These are phyloP conservation scores for Gopherus flavomarginatus DNA, from an alignment of 2,113 vertebrate genomes.

Conservation along the genomic window DNA sequence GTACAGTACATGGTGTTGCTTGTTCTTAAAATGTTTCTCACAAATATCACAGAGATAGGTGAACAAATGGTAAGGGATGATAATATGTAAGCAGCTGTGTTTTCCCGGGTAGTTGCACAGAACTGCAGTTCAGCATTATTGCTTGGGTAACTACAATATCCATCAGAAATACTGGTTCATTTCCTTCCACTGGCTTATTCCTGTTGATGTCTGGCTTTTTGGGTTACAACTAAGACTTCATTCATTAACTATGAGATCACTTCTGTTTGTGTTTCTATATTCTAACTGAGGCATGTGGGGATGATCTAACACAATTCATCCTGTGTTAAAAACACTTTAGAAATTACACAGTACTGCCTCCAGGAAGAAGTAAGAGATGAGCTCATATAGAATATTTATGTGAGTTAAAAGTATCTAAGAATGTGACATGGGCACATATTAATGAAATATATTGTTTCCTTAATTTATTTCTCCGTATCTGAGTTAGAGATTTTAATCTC, in stretches of 20 bases:
- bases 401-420: conserved; percentile 53
- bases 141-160: background rate
- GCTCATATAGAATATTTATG: conserved; percentile 56
- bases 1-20: background rate
- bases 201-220: conserved; percentile 40
- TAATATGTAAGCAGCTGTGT: background rate
- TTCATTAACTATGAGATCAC: conserved; percentile 37
- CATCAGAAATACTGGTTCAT: conserved; percentile 24
- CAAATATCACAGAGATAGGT: background rate
- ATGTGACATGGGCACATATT: conserved; percentile 48
- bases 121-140: background rate
- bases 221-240: conserved; percentile 37
- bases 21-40: background rate
- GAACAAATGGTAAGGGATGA: background rate
- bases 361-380: conserved; percentile 55
- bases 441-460: conserved; percentile 13
- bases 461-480: background rate
- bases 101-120: background rate
- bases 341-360: conserved; percentile 20
- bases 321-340: conserved; percentile 37
- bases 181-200: conserved; percentile 20
- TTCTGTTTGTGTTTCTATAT: background rate
- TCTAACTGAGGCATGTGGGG: background rate
- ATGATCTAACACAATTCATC: conserved; percentile 38
- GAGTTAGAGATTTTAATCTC: background rate